Conservation (phyloP, 1,140 invertebrate genomes). For the Drosophila subobscura region DNA sequence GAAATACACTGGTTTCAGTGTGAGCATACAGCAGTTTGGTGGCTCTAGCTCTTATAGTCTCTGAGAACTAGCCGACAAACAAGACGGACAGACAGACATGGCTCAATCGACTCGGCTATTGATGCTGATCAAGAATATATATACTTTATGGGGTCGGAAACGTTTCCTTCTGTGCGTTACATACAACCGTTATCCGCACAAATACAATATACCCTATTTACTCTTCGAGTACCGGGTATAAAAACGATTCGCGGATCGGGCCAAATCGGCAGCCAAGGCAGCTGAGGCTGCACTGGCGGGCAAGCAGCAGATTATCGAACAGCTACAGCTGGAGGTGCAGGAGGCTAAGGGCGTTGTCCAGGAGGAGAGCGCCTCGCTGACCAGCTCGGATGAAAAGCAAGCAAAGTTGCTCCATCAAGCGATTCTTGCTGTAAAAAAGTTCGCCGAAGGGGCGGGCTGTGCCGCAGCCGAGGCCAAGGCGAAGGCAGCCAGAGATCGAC, state of each 20-base stretch:
- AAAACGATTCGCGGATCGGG: slow-evolving; percentile 87
- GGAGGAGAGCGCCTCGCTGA: slow-evolving; percentile 85
- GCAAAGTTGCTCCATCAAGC: slow-evolving; percentile 84
- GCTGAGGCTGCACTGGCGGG: slow-evolving; percentile 87
- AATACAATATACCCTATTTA: too few relatives aligned
- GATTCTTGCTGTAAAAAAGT: slow-evolving; percentile 84
- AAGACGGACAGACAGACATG: too few relatives aligned
- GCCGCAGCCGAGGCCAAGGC: slow-evolving; percentile 86
- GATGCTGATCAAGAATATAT: too few relatives aligned
- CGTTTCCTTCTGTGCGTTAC: too few relatives aligned
- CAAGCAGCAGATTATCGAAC: slow-evolving; percentile 86
- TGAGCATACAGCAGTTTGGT: too few relatives aligned
- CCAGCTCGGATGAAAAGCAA: slow-evolving; percentile 85
- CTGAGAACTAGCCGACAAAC: too few relatives aligned
- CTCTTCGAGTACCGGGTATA: too few relatives aligned
- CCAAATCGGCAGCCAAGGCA: slow-evolving; percentile 87
- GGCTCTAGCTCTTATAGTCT: too few relatives aligned
- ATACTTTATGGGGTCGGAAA: too few relatives aligned
- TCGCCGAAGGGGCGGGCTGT: slow-evolving; percentile 85
- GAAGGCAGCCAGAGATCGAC: slow-evolving; percentile 44
- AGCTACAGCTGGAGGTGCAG: slow-evolving; percentile 85
- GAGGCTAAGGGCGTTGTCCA: slow-evolving; percentile 87
- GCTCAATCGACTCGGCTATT: too few relatives aligned
- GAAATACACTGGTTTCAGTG: too few relatives aligned
- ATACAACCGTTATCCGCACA: too few relatives aligned